phyloP scores from a whole-genome alignment of 2,113 vertebrate genomes.

The Riparia riparia region DNA sequence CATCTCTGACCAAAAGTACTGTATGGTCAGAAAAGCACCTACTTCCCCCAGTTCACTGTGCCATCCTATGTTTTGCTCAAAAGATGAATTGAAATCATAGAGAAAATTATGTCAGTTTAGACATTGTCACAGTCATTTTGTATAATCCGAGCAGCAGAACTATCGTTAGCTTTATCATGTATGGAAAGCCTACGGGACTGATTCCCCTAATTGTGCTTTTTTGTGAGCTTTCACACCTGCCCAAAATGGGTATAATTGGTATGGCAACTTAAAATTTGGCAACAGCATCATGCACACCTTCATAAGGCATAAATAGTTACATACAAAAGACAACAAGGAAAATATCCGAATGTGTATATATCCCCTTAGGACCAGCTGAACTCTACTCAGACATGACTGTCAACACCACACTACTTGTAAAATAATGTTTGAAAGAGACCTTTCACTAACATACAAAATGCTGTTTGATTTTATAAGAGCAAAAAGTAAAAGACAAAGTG shows the following conservation, averaged over 20 bases:
- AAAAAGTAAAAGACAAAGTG: background rate
- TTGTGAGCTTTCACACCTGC: background rate
- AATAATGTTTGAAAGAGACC: background rate
- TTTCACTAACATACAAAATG: background rate
- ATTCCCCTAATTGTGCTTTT: background rate
- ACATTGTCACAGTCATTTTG: background rate
- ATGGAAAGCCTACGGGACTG: background rate
- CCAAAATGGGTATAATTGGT: background rate
- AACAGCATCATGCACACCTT: background rate
- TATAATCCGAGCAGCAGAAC: background rate
- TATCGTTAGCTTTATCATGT: background rate
- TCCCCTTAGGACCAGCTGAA: background rate
- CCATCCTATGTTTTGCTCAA: background rate
- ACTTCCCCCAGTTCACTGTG: background rate
- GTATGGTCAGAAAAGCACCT: background rate
- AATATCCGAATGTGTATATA: background rate
- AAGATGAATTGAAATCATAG: rapidly evolving
- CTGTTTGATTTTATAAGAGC: background rate
- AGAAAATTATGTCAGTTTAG: background rate
- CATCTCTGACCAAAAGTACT: background rate
- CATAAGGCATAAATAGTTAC: background rate
- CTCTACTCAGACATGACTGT: background rate
- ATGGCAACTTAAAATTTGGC: background rate
- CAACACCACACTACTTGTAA: background rate
- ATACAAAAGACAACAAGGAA: background rate